phyloP scores from a whole-genome alignment of 2,113 vertebrate species.

The Hirundichthys speculiger region DNA sequence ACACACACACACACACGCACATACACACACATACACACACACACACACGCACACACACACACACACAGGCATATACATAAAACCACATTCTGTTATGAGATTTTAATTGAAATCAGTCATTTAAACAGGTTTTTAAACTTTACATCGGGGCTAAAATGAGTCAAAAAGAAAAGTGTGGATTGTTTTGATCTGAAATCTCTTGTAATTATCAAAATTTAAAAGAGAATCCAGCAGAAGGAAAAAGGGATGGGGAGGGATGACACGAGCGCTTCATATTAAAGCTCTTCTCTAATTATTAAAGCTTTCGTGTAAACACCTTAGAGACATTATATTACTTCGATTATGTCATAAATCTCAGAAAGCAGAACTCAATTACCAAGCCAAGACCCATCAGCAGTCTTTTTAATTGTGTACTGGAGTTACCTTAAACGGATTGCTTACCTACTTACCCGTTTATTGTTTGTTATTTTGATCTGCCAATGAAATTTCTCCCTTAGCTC shows the following conservation, averaged over 20 bases:
- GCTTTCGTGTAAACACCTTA: conserved; percentile 49
- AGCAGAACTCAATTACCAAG: conserved; percentile 48
- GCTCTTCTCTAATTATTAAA: conserved; percentile 45
- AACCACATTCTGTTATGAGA: conserved; percentile 28
- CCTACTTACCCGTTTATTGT: conserved; percentile 56
- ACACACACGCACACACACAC: conserved; percentile 8
- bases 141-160: conserved; percentile 46
- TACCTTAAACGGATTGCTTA: conserved; percentile 36
- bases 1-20: conserved; percentile 6
- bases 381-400: conserved; percentile 50
- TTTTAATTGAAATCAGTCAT: conserved; percentile 63
- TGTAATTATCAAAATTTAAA: conserved; percentile 40
- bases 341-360: conserved; percentile 54
- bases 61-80: conserved; percentile 16
- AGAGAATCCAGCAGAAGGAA: conserved; percentile 2
- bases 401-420: conserved; percentile 50
- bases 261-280: conserved; percentile 16
- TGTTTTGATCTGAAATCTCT: conserved; percentile 52
- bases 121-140: conserved; percentile 69
- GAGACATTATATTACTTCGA: conserved; percentile 30
- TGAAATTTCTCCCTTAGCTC: conserved; percentile 54
- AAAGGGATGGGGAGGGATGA: too few species aligned
- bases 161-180: conserved; percentile 41
- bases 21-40: conserved; percentile 1
- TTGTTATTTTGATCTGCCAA: conserved; percentile 42